phyloP scores from a whole-genome alignment of 1,140 invertebrate species.

The Panagrolaimus sp. region DNA sequence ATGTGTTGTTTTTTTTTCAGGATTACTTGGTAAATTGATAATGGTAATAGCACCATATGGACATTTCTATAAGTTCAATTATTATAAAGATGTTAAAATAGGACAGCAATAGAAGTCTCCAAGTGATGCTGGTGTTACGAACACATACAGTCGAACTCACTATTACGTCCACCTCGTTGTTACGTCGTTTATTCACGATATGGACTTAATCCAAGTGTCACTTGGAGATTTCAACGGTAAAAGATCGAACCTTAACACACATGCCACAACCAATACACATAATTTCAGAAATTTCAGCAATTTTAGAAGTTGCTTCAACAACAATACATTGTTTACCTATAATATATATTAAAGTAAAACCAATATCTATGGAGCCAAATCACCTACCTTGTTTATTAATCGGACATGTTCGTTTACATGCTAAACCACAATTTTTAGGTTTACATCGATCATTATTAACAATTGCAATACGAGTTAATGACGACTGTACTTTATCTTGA shows the following conservation, averaged over 20 bases:
- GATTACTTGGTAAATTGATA: slow-evolving; percentile 96
- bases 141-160: no score
- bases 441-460: slow-evolving; percentile 97
- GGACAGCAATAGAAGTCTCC: no score
- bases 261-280: slow-evolving; percentile 99
- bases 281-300: slow-evolving; percentile 94
- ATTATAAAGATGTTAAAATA: no score
- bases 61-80: slow-evolving; percentile 89
- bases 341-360: slow-evolving; percentile 16
- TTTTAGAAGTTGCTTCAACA: slow-evolving; percentile 91
- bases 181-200: no score
- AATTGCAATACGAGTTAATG: slow-evolving; percentile 81
- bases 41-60: slow-evolving; percentile 98
- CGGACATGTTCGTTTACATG: slow-evolving; percentile 97
- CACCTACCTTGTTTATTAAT: slow-evolving; percentile 88
- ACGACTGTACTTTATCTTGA: slow-evolving; percentile 22
- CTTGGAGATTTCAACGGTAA: no score
- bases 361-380: slow-evolving; percentile 18
- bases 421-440: slow-evolving; percentile 95
- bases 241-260: slow-evolving; percentile 77
- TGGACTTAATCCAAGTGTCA: no score
- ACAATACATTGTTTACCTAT: slow-evolving; percentile 89
- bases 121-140: no score
- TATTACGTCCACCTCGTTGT: no score
- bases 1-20: slow-evolving; percentile 96